Conservation (phyloP, 1,140 invertebrate species). For the Drosophila guanche region DNA sequence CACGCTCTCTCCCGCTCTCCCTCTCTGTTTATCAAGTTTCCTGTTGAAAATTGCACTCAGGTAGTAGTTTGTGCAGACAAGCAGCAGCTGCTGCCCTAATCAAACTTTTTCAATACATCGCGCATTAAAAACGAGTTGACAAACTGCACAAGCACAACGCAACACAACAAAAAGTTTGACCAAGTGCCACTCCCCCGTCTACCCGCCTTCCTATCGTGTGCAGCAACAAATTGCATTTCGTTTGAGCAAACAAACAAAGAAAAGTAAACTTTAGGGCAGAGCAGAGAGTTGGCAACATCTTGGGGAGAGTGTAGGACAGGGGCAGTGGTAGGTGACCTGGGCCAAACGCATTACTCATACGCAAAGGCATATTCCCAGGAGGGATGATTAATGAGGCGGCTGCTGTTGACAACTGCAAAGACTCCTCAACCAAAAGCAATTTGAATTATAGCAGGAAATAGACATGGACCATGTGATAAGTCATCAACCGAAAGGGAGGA, state of each 20-base stretch:
- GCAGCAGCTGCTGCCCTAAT: conserved; percentile 64
- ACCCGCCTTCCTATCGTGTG: conserved; percentile 15
- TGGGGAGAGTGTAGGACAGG: not conserved
- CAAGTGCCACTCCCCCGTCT: conserved; percentile 27
- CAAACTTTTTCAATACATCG: conserved; percentile 76
- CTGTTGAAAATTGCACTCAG: conserved; percentile 51
- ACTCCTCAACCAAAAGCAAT: conserved; percentile 32
- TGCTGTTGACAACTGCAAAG: conserved; percentile 50
- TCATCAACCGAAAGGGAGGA: conserved; percentile 57
- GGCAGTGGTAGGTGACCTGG: conserved; percentile 25
- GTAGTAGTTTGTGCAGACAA: conserved; percentile 40
- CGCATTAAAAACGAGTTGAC: conserved; percentile 71
- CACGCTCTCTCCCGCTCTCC: not conserved
- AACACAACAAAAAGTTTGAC: conserved; percentile 56
- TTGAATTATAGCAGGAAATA: conserved; percentile 63
- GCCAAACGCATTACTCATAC: conserved; percentile 70
- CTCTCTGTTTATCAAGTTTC: conserved; percentile 42
- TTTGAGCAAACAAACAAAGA: not conserved
- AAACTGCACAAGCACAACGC: conserved; percentile 46
- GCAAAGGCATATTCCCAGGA: conserved; percentile 46
- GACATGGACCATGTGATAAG: conserved; percentile 71
- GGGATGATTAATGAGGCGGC: conserved; percentile 59
- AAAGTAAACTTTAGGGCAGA: conserved; percentile 28
- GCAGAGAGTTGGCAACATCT: conserved; percentile 31
- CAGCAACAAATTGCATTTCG: conserved; percentile 64